Evolutionary conservation across 2,888 invertebrate genomes (phyloP).

Genomic region (Argynnis bischoffii): DNA sequence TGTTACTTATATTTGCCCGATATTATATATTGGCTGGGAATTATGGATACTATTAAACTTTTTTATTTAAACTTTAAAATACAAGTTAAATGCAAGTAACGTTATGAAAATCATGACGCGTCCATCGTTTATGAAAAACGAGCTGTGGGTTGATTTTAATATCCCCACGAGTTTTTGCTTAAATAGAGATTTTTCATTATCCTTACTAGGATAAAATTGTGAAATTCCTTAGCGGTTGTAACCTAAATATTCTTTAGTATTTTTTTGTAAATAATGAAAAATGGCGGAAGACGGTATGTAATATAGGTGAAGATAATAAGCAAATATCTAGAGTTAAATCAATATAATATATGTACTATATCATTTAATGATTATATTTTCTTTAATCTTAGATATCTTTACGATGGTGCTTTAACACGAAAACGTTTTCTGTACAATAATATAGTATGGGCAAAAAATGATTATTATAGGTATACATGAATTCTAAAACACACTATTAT

Average conservation of each 20-base stretch:
- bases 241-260: not conserved
- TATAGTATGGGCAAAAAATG: too few species aligned
- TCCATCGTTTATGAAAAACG: constrained; percentile 32
- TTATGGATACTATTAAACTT: not conserved
- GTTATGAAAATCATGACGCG: constrained; percentile 29
- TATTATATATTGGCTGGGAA: not conserved
- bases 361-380: too few species aligned
- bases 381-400: too few species aligned
- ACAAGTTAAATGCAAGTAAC: constrained; percentile 4
- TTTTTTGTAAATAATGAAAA: not conserved
- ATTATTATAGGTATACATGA: too few species aligned
- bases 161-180: constrained; percentile 25
- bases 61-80: constrained; percentile 4
- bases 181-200: constrained; percentile 34
- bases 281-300: not conserved
- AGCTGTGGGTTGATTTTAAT: constrained; percentile 29
- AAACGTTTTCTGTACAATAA: too few species aligned
- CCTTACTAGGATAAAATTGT: constrained; percentile 6
- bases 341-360: too few species aligned
- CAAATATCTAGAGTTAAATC: not conserved
- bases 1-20: too few species aligned
- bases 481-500: too few species aligned
- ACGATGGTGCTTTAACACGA: too few species aligned
- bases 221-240: constrained; percentile 1
- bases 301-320: not conserved